Conservation (phyloP, 2,797 vertebrate species). For the Cetoscarus ocellatus region DNA sequence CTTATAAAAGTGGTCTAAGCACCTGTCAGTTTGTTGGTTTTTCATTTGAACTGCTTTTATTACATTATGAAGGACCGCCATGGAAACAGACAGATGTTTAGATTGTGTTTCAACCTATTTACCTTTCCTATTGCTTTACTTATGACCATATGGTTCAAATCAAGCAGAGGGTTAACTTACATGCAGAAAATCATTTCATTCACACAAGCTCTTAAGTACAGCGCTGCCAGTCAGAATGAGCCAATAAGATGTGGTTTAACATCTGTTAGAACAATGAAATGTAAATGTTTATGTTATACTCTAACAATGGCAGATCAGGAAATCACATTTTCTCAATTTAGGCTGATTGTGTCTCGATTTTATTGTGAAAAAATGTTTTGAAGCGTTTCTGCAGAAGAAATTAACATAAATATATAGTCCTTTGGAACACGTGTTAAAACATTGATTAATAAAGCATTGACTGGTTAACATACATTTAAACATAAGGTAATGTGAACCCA, state of each 20-base stretch:
- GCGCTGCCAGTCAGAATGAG: not conserved
- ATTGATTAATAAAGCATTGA: too few species aligned
- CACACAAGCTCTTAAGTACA: conserved; percentile 22
- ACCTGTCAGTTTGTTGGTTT: conserved; percentile 81
- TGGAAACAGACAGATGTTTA: conserved; percentile 59
- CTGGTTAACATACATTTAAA: too few species aligned
- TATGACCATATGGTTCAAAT: conserved; percentile 61
- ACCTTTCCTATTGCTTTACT: conserved; percentile 40
- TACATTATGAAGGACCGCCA: conserved; percentile 50
- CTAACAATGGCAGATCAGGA: not conserved
- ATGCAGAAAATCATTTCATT: conserved; percentile 44
- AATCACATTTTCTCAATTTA: not conserved
- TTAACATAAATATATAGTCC: too few species aligned
- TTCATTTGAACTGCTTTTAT: conserved; percentile 70
- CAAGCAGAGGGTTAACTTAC: conserved; percentile 4
- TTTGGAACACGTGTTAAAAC: too few species aligned
- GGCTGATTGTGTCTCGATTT: not conserved
- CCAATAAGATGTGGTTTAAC: conserved; percentile 2
- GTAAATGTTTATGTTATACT: not conserved
- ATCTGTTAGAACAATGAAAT: conserved; percentile 3
- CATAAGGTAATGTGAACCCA: too few species aligned
- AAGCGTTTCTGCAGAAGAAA: not conserved
- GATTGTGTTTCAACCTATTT: conserved; percentile 44
- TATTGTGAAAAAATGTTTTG: not conserved
- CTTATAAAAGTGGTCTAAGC: conserved; percentile 61